Evolutionary conservation across 2,888 invertebrate species (phyloP).

Genomic region (Brachypalpus laphriformis): DNA sequence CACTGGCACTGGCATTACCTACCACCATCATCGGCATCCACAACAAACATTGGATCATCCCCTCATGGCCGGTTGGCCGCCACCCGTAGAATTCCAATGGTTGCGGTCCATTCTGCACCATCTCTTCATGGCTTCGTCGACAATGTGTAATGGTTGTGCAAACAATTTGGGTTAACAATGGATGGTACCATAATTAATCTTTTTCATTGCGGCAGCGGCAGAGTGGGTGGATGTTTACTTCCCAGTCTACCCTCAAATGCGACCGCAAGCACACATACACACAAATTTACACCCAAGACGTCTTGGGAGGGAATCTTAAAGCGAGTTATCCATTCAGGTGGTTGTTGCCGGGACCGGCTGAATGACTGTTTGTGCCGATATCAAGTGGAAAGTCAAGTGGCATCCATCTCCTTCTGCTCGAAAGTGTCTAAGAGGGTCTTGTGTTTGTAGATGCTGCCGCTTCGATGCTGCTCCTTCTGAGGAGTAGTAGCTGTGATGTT

Average conservation of each 20-base stretch:
- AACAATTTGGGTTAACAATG: constrained; percentile 74
- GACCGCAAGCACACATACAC: constrained; percentile 1
- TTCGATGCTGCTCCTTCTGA: background rate
- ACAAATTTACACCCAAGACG: background rate
- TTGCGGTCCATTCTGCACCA: constrained; percentile 64
- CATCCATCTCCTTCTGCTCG: constrained; percentile 13
- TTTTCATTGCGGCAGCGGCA: constrained; percentile 47
- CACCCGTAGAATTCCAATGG: constrained; percentile 59
- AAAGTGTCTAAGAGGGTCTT: background rate
- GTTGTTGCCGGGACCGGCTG: constrained; percentile 33
- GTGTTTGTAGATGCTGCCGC: constrained; percentile 12
- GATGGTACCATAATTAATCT: constrained; percentile 74
- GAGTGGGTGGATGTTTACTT: constrained; percentile 30
- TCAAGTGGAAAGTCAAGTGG: constrained; percentile 60
- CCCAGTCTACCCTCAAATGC: constrained; percentile 1
- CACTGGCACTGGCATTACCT: background rate
- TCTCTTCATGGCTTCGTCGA: constrained; percentile 65
- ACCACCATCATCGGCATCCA: constrained; percentile 30
- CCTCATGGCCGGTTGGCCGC: constrained; percentile 7
- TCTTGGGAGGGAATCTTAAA: constrained; percentile 14
- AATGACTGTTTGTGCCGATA: constrained; percentile 52
- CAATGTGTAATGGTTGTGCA: constrained; percentile 73
- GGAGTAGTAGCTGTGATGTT: constrained; percentile 14
- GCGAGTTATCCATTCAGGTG: constrained; percentile 52
- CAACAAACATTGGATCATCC: constrained; percentile 36